Evolutionary conservation across 2,888 invertebrate species (phyloP).

Genomic region (Leucophenga montana): DNA sequence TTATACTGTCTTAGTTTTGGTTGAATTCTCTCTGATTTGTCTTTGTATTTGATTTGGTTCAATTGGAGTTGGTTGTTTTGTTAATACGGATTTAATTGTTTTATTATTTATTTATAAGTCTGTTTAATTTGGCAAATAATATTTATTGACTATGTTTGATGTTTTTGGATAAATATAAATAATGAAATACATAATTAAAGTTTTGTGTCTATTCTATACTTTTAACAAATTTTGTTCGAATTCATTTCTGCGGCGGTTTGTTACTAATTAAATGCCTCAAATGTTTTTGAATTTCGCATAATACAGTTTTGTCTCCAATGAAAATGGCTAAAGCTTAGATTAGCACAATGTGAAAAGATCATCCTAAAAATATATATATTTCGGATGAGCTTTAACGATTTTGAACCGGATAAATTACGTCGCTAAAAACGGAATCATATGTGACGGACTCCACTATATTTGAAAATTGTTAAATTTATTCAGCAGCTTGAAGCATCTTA

Average conservation of each 20-base stretch:
- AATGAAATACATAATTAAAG: slow-evolving; percentile 4
- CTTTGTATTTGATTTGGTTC: slow-evolving; percentile 10
- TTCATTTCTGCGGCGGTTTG: slow-evolving; percentile 34
- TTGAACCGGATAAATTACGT: too few relatives aligned
- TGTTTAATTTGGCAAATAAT: slow-evolving; percentile 11
- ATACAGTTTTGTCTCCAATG: too few relatives aligned
- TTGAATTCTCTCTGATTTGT: not conserved
- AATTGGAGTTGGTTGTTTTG: not conserved
- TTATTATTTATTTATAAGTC: not conserved
- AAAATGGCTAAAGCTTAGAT: too few relatives aligned
- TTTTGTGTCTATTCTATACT: slow-evolving; percentile 31
- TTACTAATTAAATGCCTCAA: too few relatives aligned
- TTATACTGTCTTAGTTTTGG: not conserved
- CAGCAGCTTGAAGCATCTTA: too few relatives aligned
- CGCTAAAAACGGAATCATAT: too few relatives aligned
- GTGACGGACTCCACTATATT: too few relatives aligned
- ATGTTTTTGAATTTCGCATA: too few relatives aligned
- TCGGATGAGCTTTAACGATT: too few relatives aligned
- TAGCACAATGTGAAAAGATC: too few relatives aligned
- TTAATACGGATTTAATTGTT: slow-evolving; percentile 8
- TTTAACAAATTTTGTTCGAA: slow-evolving; percentile 62
- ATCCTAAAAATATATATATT: too few relatives aligned
- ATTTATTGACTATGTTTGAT: not conserved
- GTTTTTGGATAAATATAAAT: slow-evolving; percentile 2
- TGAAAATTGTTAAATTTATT: too few relatives aligned